Base-by-base conservation (phyloP, 2,113 vertebrate species). In the Hemichromis elongatus region DNA sequence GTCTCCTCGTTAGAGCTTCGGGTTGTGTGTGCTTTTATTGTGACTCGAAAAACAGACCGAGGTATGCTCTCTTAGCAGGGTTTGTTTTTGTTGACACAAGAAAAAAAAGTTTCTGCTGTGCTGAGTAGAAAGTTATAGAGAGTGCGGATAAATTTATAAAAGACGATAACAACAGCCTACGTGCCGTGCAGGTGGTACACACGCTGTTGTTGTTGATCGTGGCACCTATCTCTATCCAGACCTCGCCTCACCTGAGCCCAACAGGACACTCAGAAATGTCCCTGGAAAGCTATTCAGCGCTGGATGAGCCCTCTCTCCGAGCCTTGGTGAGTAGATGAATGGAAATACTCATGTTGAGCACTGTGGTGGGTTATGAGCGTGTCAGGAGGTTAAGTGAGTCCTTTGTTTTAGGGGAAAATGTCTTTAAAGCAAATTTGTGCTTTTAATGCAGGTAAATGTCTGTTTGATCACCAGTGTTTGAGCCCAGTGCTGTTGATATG, bases 241-340 rank as follows among this genome's bases (percentile, higher is more conserved):
- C 3, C 35, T 37, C 11, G 68, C 45, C 81, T 83, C 90, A 91
- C 90, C 90, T 92, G 91, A 86, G 77, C 73, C 11, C 10, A 9
- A 12, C 50, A 2, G 37, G 54, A 63, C n/a, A 59, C 30, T 14
- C 18, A 2, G 82, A 84, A 2, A 96, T 96, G 95, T 95, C 95
- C 11, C 12, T 87, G 81, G 95, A 95, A 70, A 93, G 68, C 21
- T 96, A 94, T n/a, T 94, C 95, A 1, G 54, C 95, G 28, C 86
- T 96, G 92, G 95, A 96, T 21, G 95, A 96, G 90, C 84, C 95
- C 37, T 88, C 95, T 21, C 95, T 96, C 19, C 91, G 95, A 81
- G 94, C 92, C 45, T 13, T 96, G 95, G 95, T 96, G 90, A 96
- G 95, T 95, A 26, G 2, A 85, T 35, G 47, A 47, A 35, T 9